These are phyloP conservation scores for Bubo scandiacus DNA, from an alignment of 2,113 vertebrate species.

Conservation along the genomic window DNA sequence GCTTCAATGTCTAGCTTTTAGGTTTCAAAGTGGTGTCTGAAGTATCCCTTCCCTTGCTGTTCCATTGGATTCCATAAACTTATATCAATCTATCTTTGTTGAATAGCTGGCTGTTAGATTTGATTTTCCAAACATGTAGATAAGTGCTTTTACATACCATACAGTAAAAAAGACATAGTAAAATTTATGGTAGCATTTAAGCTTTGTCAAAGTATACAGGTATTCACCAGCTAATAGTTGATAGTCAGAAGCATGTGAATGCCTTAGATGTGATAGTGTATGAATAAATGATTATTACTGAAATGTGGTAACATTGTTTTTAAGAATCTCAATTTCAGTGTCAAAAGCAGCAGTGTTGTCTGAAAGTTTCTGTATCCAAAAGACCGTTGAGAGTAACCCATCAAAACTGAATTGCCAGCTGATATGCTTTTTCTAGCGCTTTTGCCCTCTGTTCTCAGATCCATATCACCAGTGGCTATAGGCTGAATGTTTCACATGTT, in stretches of 20 bases:
- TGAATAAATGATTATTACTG: background rate
- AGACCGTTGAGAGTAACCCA: background rate
- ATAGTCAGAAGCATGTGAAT: background rate
- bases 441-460: background rate
- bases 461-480: background rate
- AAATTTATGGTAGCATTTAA: background rate
- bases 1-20: background rate
- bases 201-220: background rate
- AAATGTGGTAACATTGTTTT: background rate
- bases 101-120: background rate
- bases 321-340: background rate
- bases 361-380: background rate
- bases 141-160: background rate
- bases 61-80: background rate
- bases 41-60: background rate
- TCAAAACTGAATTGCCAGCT: background rate
- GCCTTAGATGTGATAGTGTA: background rate
- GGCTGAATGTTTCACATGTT: background rate
- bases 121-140: background rate
- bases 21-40: background rate
- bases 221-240: background rate
- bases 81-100: background rate
- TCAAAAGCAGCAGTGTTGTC: background rate
- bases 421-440: background rate
- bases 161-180: background rate